A percentile compares a stretch with the other conserved stretches of the same genome.
These are phyloP conservation scores for Syritta pipiens DNA, from an alignment of 2,888 invertebrate species.

Conservation along the genomic window DNA sequence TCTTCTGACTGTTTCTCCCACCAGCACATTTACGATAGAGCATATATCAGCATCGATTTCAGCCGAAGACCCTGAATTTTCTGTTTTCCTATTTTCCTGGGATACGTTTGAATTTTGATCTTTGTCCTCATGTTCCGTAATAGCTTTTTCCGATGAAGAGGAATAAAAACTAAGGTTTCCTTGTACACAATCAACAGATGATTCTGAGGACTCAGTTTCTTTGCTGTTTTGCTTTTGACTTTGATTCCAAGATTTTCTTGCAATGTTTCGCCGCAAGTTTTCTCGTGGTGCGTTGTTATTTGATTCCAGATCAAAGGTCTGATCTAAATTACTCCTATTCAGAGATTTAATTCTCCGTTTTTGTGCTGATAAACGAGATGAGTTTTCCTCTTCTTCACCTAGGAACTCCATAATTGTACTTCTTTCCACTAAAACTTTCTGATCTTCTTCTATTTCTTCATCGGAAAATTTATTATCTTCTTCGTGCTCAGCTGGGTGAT, in stretches of 20 bases:
- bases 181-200: too few relatives aligned
- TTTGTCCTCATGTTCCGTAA: too few relatives aligned
- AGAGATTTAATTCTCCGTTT: not conserved
- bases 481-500: constrained; percentile 16
- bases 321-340: constrained; percentile 41
- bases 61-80: too few relatives aligned
- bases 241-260: constrained; percentile 38
- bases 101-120: too few relatives aligned
- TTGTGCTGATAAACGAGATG: too few relatives aligned
- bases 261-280: constrained; percentile 13
- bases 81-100: too few relatives aligned
- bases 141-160: too few relatives aligned
- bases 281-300: constrained; percentile 14
- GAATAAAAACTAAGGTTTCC: too few relatives aligned
- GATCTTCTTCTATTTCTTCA: constrained; percentile 13
- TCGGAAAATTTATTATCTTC: constrained; percentile 26
- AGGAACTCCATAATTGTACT: constrained; percentile 24
- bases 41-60: too few relatives aligned
- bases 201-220: too few relatives aligned
- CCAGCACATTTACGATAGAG: too few relatives aligned
- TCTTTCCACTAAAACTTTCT: not conserved
- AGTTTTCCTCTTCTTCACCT: constrained; percentile 19
- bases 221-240: not conserved
- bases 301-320: constrained; percentile 45
- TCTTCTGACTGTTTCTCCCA: too few relatives aligned